Evolutionary conservation across 30 jellyfish, hydroid and myxozoan species (phyloP).

Genomic region (Hydractinia symbiolongicarpus): DNA sequence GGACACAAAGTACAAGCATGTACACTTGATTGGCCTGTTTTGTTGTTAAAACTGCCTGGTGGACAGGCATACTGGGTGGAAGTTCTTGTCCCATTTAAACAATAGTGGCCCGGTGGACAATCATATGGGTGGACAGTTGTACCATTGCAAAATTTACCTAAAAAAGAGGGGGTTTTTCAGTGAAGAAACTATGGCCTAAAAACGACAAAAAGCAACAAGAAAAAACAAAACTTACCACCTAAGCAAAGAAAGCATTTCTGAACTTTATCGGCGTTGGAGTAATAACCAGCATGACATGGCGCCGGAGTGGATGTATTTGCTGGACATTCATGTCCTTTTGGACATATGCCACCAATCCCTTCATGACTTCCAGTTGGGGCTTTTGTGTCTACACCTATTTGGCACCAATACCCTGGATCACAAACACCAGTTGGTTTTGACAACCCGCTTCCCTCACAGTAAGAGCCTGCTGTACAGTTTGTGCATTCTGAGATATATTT

Average conservation of each 20-base stretch:
- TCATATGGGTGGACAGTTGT: slow-evolving; percentile 48
- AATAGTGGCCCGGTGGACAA: slow-evolving; percentile 80
- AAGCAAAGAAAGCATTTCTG: slow-evolving; percentile 41
- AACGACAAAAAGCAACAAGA: too few species aligned
- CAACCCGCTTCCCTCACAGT: slow-evolving; percentile 75
- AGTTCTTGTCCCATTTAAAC: slow-evolving; percentile 59
- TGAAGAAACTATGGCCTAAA: too few species aligned
- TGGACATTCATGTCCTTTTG: slow-evolving; percentile 84
- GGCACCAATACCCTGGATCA: slow-evolving; percentile 82
- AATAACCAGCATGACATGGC: slow-evolving; percentile 74
- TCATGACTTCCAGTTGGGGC: slow-evolving; percentile 82
- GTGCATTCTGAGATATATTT: slow-evolving; percentile 49
- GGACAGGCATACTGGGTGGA: slow-evolving; percentile 71
- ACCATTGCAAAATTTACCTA: slow-evolving; percentile 68
- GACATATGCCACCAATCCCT: slow-evolving; percentile 82
- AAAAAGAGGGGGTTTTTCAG: neutral
- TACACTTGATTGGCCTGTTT: slow-evolving; percentile 47
- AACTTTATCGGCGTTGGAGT: slow-evolving; percentile 55
- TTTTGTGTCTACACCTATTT: slow-evolving; percentile 63
- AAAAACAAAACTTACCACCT: slow-evolving; percentile 15
- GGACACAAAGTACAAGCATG: slow-evolving; percentile 56
- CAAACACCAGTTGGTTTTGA: slow-evolving; percentile 66
- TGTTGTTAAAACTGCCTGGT: slow-evolving; percentile 78
- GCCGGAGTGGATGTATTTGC: slow-evolving; percentile 55
- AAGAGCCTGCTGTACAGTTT: slow-evolving; percentile 86